Conservation (phyloP, 92 coral and sea anemone species). For the Porites evermanni region DNA sequence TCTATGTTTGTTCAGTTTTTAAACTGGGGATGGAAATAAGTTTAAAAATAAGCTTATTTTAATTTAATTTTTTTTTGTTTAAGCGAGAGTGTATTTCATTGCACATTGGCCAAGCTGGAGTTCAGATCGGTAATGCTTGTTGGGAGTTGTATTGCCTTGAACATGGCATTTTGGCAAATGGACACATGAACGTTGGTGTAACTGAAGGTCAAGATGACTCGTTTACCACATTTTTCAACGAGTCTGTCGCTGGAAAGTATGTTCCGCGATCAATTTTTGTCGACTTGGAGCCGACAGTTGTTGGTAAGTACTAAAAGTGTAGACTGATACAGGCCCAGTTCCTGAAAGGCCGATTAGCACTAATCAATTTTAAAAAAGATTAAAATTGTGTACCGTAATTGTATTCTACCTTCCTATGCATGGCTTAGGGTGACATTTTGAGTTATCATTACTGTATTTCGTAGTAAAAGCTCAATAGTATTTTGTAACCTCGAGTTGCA, state of each 20-base stretch:
- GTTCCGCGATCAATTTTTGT: slow-evolving; percentile 73
- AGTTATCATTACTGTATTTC: no score
- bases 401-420: no score
- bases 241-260: slow-evolving; percentile 67
- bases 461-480: no score
- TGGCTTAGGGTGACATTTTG: no score
- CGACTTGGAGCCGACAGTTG: slow-evolving; percentile 76
- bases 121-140: slow-evolving; percentile 55
- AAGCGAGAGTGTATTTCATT: slow-evolving; percentile 56
- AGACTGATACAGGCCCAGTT: no score
- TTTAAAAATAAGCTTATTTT: background rate
- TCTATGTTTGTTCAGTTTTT: no score
- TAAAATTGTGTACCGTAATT: no score
- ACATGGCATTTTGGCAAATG: slow-evolving; percentile 70
- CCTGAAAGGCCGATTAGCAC: no score
- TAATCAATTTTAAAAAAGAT: no score
- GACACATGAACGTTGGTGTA: slow-evolving; percentile 46
- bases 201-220: slow-evolving; percentile 63
- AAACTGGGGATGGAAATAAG: no score
- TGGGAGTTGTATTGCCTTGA: slow-evolving; percentile 65
- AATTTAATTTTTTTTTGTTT: slow-evolving; percentile 1
- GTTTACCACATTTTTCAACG: slow-evolving; percentile 71
- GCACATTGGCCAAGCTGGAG: slow-evolving; percentile 58
- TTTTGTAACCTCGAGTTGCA: no score
- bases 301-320: slow-evolving; percentile 39